Evolutionary conservation across 2,888 invertebrate species (phyloP), one percentile per base, ranked within the genome.

Genomic region (Erynnis tages): DNA sequence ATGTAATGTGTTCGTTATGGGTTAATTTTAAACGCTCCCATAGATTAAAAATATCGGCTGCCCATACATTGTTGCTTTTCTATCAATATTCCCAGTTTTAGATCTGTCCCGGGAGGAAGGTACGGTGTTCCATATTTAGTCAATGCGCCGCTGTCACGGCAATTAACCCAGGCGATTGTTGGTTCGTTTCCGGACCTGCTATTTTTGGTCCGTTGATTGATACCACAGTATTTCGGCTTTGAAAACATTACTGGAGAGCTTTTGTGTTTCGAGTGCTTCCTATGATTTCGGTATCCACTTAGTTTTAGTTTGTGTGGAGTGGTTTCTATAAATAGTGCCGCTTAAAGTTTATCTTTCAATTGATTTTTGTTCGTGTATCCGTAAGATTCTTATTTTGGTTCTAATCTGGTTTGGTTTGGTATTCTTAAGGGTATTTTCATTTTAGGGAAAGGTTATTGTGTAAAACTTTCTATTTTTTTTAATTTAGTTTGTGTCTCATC

Each of bases 201-300:
- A 80, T 83, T 79, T 79, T 69, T 61, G 67, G 67, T 54, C 46
- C 55, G 67, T 60, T 71, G 76, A 77, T 73, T 73, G 76, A 80
- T 74, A 69, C 61, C 62, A 58, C 19, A 59, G 57, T 60, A 58
- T 54, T 61, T 53, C 60, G 58, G 59, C 57, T 60, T 59, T 58
- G 60, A 62, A 62, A 63, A 53, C 54, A 63, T 65, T 69, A 69
- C 69, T 69, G 67, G 43, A 34, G 60, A 46, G 47, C 60, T 58
- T 52, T 46, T 47, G n/a, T 41, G 43, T 14, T 58, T 54, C 41
- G 41, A 47, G 16, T 37, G 35, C 27, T 44, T 44, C 50, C 50
- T 27, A 27, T 40, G 32, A 17, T 32, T 14, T 34, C 16, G 23
- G 3, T 17, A 5, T n/a, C 14, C 10, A 17, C 5, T 16, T 10